Percentiles rank a stretch among this genome's conserved stretches.
Evolutionary conservation across 2,113 vertebrate genomes (phyloP).

Genomic region (Ictalurus furcatus): DNA sequence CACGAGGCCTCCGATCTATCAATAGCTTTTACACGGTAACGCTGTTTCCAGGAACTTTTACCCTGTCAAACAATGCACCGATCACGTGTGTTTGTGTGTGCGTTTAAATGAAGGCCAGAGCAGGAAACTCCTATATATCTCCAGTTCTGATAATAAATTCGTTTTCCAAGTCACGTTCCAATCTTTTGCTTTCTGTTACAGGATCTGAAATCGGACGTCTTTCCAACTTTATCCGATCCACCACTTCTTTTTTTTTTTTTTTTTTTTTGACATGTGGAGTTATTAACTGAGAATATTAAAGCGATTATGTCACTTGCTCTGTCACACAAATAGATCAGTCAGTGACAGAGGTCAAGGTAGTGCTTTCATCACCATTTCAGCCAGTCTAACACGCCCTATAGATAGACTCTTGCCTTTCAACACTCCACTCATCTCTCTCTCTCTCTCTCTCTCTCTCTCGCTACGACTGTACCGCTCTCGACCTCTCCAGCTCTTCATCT

Average conservation of each 20-base stretch:
- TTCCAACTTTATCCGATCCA: background rate
- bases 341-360: slow-evolving; percentile 53
- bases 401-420: slow-evolving; percentile 60
- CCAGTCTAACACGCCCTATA: slow-evolving; percentile 65
- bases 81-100: background rate
- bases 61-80: background rate
- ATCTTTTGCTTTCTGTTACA: background rate
- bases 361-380: slow-evolving; percentile 65
- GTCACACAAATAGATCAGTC: slow-evolving; percentile 32
- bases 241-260: background rate
- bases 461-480: background rate
- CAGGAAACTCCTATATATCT: background rate
- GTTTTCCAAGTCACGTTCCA: background rate
- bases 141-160: background rate
- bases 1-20: background rate
- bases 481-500: background rate
- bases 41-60: slow-evolving; percentile 14
- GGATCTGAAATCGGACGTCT: background rate
- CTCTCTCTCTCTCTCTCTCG: background rate
- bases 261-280: background rate
- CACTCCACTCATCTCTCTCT: slow-evolving; percentile 16
- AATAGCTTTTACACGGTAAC: slow-evolving; percentile 32
- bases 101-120: background rate
- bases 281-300: background rate
- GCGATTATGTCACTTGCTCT: background rate